Evolutionary conservation across 2,888 invertebrate species (phyloP).

Genomic region (Acanthosepion lycidas): DNA sequence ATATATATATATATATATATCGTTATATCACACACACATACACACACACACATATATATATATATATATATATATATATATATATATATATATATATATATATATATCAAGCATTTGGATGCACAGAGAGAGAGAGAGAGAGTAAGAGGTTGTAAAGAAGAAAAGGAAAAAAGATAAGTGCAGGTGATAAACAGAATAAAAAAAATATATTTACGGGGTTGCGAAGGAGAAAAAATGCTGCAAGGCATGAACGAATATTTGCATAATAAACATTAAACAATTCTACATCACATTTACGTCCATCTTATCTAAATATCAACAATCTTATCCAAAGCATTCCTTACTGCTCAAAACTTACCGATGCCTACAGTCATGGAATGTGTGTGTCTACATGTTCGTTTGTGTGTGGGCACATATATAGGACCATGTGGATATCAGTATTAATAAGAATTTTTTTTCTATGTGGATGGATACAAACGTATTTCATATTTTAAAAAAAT

Average conservation of each 20-base stretch:
- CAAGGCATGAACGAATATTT: not conserved
- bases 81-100: conserved; percentile 47
- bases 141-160: too few relatives aligned
- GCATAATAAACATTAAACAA: not conserved
- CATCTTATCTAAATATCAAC: not conserved
- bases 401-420: not conserved
- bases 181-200: too few relatives aligned
- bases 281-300: not conserved
- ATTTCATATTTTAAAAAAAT: too few relatives aligned
- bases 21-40: too few relatives aligned
- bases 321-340: not conserved
- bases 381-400: not conserved
- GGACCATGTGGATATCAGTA: too few relatives aligned
- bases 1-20: not conserved
- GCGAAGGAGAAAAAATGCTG: not conserved
- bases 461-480: too few relatives aligned
- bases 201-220: not conserved
- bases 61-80: conserved; percentile 47
- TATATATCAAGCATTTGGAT: too few relatives aligned
- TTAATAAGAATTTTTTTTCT: too few relatives aligned
- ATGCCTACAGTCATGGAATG: not conserved
- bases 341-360: not conserved
- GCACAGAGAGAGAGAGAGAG: too few relatives aligned
- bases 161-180: too few relatives aligned
- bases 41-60: too few relatives aligned